Evolutionary conservation across 2,888 invertebrate genomes (phyloP).

Genomic region (Chouioia cunea): DNA sequence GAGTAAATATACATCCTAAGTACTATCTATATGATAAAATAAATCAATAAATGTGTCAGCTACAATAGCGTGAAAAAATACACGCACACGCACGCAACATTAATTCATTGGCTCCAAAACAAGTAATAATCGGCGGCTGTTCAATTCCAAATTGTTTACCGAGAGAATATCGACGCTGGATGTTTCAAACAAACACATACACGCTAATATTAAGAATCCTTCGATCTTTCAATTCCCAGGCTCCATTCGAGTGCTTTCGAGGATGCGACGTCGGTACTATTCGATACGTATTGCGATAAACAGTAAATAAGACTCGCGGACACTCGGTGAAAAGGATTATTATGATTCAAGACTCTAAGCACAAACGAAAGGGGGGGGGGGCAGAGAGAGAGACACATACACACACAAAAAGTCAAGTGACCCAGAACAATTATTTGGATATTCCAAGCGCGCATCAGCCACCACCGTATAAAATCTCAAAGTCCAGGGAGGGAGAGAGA

Average conservation of each 20-base stretch:
- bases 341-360: neutral
- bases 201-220: too few species aligned
- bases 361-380: neutral
- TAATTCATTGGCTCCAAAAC: too few species aligned
- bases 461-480: slow-evolving; percentile 41
- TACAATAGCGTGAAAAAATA: too few species aligned
- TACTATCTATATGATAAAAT: too few species aligned
- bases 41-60: too few species aligned
- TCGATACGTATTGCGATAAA: slow-evolving; percentile 23
- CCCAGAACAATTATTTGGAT: slow-evolving; percentile 45
- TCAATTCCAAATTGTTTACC: too few species aligned
- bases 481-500: slow-evolving; percentile 23
- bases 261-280: neutral
- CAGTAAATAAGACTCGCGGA: slow-evolving; percentile 35
- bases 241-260: slow-evolving; percentile 18
- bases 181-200: too few species aligned
- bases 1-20: too few species aligned
- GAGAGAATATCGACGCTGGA: too few species aligned
- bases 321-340: slow-evolving; percentile 4
- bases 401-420: slow-evolving; percentile 14
- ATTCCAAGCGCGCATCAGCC: slow-evolving; percentile 45
- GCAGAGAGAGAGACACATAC: neutral
- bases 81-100: too few species aligned
- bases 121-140: too few species aligned
- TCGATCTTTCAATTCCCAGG: slow-evolving; percentile 17